A percentile compares a stretch with the other conserved stretches of the same genome.
Evolutionary conservation across 1,140 invertebrate genomes (phyloP).

Genomic region (Chironomus striatipennis): DNA sequence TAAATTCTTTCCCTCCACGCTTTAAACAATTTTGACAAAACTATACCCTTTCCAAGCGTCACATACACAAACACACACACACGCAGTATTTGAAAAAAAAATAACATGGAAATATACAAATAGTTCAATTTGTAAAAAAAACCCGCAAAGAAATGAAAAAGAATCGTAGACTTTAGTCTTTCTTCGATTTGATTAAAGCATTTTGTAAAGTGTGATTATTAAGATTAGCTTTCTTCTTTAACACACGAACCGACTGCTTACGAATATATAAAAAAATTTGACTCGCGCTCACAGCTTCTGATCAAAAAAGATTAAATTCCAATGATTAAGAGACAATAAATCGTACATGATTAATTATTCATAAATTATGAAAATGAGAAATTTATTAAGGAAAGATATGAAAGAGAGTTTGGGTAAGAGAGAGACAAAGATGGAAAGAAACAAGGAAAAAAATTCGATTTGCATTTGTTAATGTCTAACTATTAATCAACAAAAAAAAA

Average conservation of each 20-base stretch:
- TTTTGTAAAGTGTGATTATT: conserved; percentile 6
- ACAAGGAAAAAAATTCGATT: not conserved
- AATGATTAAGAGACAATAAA: conserved; percentile 14
- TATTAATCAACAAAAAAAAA: not conserved
- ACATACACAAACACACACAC: not conserved
- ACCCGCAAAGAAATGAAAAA: not conserved
- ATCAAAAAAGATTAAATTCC: not conserved
- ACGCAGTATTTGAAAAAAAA: not conserved
- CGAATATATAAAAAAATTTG: not conserved
- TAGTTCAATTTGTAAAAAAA: conserved; percentile 8
- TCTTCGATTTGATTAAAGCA: conserved; percentile 2
- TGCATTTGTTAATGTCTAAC: conserved; percentile 5
- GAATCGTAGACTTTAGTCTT: not conserved
- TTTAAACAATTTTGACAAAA: no score
- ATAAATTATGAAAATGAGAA: not conserved
- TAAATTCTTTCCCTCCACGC: no score
- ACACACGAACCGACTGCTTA: not conserved
- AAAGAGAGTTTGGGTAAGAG: no score
- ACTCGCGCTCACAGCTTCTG: conserved; percentile 10
- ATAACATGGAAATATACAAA: conserved; percentile 17
- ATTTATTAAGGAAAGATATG: no score
- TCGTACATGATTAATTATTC: not conserved
- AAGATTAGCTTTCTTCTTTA: conserved; percentile 13
- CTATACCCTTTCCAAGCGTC: no score
- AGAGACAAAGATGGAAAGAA: no score